A percentile compares a stretch with the other conserved stretches of the same genome.
These are phyloP conservation scores for Pedetes capensis DNA, from an alignment of 2,113 vertebrate genomes.

Conservation along the genomic window DNA sequence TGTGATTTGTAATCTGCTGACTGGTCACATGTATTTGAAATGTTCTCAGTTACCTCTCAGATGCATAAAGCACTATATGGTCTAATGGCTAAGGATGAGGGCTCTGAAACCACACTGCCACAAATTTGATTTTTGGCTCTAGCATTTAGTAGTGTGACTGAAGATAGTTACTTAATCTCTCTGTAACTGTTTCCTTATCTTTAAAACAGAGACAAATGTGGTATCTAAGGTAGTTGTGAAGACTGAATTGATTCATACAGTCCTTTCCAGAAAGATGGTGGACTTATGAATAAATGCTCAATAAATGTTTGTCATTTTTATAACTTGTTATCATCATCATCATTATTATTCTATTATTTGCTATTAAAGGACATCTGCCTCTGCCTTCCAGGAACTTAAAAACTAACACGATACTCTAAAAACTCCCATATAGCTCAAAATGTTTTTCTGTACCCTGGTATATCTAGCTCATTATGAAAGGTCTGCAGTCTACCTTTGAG, in stretches of 20 bases:
- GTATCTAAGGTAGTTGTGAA: not conserved
- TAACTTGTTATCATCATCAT: not conserved
- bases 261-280: not conserved
- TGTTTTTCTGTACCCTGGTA: not conserved
- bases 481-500: not conserved
- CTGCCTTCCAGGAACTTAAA: conserved; percentile 42
- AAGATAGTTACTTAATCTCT: conserved; percentile 16
- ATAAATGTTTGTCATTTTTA: conserved; percentile 26
- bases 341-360: not conserved
- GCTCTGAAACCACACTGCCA: not conserved
- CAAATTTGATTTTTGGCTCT: not conserved
- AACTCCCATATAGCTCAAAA: conserved; percentile 25
- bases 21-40: not conserved
- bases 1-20: not conserved
- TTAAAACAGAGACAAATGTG: conserved; percentile 40
- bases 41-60: not conserved
- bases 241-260: not conserved
- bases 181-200: conserved; percentile 22
- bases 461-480: not conserved
- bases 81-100: not conserved
- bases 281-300: not conserved
- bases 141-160: not conserved
- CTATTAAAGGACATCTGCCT: not conserved
- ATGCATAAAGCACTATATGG: not conserved
- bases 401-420: not conserved